Percentiles rank a stretch among this genome's conserved stretches.
Conservation (phyloP, 2,888 invertebrate genomes). For the Megalurothrips usitatus region DNA sequence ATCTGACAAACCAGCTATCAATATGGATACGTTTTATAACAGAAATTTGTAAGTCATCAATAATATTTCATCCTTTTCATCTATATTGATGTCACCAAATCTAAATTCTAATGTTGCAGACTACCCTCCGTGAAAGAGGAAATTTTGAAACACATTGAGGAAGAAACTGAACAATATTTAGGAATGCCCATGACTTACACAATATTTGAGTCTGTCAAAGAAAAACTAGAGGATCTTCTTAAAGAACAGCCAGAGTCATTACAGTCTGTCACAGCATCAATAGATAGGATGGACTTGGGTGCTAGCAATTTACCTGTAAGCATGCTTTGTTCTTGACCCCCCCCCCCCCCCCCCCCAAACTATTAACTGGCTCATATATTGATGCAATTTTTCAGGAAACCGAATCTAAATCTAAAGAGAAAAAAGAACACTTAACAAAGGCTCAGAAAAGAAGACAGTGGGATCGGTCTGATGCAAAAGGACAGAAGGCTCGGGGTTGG, state of each 20-base stretch:
- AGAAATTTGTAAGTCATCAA: constrained; percentile 73
- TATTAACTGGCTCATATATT: not conserved
- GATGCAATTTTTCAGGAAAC: constrained; percentile 38
- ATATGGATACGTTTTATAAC: constrained; percentile 90
- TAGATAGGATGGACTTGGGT: not conserved
- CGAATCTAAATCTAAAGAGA: constrained; percentile 51
- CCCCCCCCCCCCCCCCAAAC: too few species aligned
- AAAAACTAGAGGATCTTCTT: constrained; percentile 67
- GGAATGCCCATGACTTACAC: constrained; percentile 94
- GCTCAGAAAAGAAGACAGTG: constrained; percentile 85
- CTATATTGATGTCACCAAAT: constrained; percentile 36
- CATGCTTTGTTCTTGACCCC: too few species aligned
- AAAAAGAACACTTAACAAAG: constrained; percentile 83
- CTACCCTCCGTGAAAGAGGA: constrained; percentile 64
- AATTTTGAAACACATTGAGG: constrained; percentile 56
- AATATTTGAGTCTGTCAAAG: constrained; percentile 85
- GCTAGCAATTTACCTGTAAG: not conserved
- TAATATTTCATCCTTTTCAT: constrained; percentile 20
- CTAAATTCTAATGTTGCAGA: constrained; percentile 50
- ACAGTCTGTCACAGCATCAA: constrained; percentile 5
- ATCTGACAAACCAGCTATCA: constrained; percentile 70
- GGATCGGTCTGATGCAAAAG: constrained; percentile 76
- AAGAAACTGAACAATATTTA: constrained; percentile 75
- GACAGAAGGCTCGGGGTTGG: constrained; percentile 83
- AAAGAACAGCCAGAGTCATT: constrained; percentile 63